Conservation (phyloP, 1,140 invertebrate genomes). For the Galleria mellonella region DNA sequence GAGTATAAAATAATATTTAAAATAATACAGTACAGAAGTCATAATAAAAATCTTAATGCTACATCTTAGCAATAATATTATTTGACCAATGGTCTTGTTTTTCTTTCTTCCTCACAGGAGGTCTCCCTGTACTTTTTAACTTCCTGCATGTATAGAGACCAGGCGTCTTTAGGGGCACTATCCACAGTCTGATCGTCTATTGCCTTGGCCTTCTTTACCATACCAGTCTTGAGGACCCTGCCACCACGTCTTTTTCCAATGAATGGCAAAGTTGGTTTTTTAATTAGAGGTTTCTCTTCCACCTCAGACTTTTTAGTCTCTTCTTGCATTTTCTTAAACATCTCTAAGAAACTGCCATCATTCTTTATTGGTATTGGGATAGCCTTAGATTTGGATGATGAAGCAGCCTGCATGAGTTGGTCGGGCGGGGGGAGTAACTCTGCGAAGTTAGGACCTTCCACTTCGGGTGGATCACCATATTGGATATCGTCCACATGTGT, state of each 20-base stretch:
- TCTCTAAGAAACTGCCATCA: slow-evolving; percentile 91
- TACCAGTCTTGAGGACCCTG: slow-evolving; percentile 89
- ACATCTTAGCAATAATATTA: slow-evolving; percentile 58
- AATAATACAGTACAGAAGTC: slow-evolving; percentile 29
- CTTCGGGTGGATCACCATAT: slow-evolving; percentile 61
- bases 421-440: slow-evolving; percentile 46
- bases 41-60: slow-evolving; percentile 32
- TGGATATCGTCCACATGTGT: slow-evolving; percentile 51
- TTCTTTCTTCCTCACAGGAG: slow-evolving; percentile 93
- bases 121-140: slow-evolving; percentile 94
- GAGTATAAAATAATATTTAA: slow-evolving; percentile 28
- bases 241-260: slow-evolving; percentile 90
- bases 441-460: slow-evolving; percentile 62
- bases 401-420: slow-evolving; percentile 27
- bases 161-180: slow-evolving; percentile 87
- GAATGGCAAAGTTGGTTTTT: slow-evolving; percentile 77
- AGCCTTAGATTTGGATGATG: slow-evolving; percentile 40
- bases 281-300: slow-evolving; percentile 52
- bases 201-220: slow-evolving; percentile 89
- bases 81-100: slow-evolving; percentile 93
- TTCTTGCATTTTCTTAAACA: slow-evolving; percentile 93
- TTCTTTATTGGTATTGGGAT: slow-evolving; percentile 74
- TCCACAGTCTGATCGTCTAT: slow-evolving; percentile 77
- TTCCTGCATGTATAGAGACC: slow-evolving; percentile 94
- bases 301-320: slow-evolving; percentile 58